phyloP scores from a whole-genome alignment of 2,888 invertebrate species.

The Synergus japonicus region DNA sequence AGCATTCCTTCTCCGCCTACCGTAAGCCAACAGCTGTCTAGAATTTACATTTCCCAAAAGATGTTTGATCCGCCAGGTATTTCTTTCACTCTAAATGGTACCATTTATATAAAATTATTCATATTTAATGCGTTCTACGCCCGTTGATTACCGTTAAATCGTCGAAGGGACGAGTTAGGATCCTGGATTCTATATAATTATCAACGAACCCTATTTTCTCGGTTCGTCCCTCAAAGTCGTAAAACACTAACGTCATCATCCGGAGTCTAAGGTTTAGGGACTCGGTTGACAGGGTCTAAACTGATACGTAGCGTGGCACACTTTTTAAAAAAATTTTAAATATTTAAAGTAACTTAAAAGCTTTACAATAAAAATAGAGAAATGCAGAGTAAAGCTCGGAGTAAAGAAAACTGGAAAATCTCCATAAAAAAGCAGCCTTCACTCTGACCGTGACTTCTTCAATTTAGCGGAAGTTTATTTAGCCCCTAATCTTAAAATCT shows the following conservation, averaged over 20 bases:
- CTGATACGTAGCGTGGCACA: neutral
- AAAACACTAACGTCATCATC: constrained; percentile 31
- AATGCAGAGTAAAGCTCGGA: neutral
- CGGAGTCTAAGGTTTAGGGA: neutral
- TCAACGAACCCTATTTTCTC: constrained; percentile 26
- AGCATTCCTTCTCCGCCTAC: constrained; percentile 28
- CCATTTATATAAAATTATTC: constrained; percentile 38
- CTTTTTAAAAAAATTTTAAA: too few relatives aligned
- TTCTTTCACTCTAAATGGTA: constrained; percentile 19
- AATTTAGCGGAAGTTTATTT: constrained; percentile 19
- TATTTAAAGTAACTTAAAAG: too few relatives aligned
- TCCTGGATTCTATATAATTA: constrained; percentile 30
- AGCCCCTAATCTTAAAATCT: constrained; percentile 12
- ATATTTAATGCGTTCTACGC: constrained; percentile 19
- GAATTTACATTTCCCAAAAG: constrained; percentile 27
- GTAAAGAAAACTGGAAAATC: neutral
- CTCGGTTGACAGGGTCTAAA: neutral
- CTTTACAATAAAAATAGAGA: neutral
- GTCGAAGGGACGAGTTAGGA: neutral
- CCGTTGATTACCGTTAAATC: constrained; percentile 32
- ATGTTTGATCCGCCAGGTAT: constrained; percentile 26
- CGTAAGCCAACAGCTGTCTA: constrained; percentile 25
- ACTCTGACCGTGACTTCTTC: neutral
- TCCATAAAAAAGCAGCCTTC: neutral
- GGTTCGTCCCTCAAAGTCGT: constrained; percentile 19